These are phyloP conservation scores for Cacoxenus indagator DNA, from an alignment of 2,888 invertebrate genomes.

Conservation along the genomic window DNA sequence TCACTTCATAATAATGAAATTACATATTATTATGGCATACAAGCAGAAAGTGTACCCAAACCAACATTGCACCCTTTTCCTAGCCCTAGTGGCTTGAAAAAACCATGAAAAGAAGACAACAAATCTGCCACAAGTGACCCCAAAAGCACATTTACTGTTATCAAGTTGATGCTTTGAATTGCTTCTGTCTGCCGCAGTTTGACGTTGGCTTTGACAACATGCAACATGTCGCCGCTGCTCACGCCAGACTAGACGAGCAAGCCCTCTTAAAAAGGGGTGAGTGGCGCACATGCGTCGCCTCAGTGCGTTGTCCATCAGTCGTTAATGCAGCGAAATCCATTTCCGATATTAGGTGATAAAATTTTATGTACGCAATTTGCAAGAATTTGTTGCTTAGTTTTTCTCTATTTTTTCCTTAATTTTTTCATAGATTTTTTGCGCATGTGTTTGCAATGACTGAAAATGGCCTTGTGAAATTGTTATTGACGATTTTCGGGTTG, in stretches of 20 bases:
- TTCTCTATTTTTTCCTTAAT: neutral
- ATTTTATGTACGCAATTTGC: constrained; percentile 62
- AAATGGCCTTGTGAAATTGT: constrained; percentile 53
- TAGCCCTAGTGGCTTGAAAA: neutral
- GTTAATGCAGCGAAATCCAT: constrained; percentile 46
- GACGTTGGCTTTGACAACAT: neutral
- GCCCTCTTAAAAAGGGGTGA: constrained; percentile 1
- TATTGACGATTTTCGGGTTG: constrained; percentile 50
- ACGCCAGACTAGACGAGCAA: neutral
- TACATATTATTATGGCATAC: constrained; percentile 44
- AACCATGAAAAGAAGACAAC: neutral
- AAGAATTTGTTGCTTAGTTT: constrained; percentile 57
- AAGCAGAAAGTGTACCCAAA: neutral
- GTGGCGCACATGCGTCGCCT: constrained; percentile 22
- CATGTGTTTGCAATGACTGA: constrained; percentile 25
- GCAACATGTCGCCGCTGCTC: neutral
- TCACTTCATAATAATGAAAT: constrained; percentile 61
- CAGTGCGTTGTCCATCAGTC: constrained; percentile 53
- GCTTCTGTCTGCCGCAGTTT: constrained; percentile 18
- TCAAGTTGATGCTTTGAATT: neutral
- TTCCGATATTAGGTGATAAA: constrained; percentile 65
- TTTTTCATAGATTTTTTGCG: neutral
- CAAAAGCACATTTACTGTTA: neutral
- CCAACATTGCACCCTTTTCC: neutral
- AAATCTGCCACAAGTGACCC: neutral